Percentiles rank a stretch among this genome's conserved stretches.
Conservation (phyloP, 2,113 vertebrate genomes). For the Nothoprocta perdicaria region DNA sequence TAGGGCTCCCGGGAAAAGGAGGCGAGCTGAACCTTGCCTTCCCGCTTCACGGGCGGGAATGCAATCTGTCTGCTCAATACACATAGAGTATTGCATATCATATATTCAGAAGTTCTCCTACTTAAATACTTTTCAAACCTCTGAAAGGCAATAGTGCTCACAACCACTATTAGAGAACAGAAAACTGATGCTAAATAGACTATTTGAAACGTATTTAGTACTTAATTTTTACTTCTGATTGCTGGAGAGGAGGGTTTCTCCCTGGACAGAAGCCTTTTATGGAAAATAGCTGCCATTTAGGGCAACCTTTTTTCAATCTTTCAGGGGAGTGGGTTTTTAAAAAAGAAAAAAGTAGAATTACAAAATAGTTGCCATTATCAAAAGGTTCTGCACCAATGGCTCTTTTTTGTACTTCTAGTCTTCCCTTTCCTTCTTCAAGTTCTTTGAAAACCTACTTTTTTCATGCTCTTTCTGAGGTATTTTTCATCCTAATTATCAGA, state of each 20-base stretch:
- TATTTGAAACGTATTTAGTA: neutral
- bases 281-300: neutral
- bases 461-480: neutral
- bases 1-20: neutral
- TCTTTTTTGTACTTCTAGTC: neutral
- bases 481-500: neutral
- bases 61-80: neutral
- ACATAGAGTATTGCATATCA: too few species aligned
- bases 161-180: neutral
- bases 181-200: fast-evolving
- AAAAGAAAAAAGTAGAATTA: neutral
- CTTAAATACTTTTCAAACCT: neutral
- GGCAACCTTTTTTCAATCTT: neutral
- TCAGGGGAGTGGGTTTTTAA: neutral
- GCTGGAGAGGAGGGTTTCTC: neutral
- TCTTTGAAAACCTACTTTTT: neutral
- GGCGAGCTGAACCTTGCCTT: neutral
- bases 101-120: neutral
- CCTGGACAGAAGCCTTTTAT: neutral
- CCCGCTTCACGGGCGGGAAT: neutral
- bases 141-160: neutral
- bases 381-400: neutral
- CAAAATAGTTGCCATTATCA: neutral
- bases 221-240: neutral
- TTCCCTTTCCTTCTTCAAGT: neutral